Base-by-base conservation (phyloP, 2,888 invertebrate species). In the Spatulosminthurus flaviceps region DNA sequence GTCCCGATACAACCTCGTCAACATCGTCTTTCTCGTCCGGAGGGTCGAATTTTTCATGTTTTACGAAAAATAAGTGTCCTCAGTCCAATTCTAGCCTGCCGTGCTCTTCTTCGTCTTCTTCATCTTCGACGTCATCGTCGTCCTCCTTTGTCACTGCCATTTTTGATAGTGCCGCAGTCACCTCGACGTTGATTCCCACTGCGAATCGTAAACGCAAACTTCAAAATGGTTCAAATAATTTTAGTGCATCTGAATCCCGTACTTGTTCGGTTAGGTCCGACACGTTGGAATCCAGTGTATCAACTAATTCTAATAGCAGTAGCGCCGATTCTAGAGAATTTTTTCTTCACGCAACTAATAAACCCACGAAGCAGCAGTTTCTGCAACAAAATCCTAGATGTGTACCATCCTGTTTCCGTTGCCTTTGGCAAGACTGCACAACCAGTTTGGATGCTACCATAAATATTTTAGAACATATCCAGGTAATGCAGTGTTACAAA, bases 381-480 rank as follows among this genome's bases (percentile, higher is more conserved):
- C 51, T 51, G 51, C 9, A 51, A 51, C 51, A 51, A n/a, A 13
- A 1, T 51, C 5, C 51, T 1, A 51, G 19, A 11, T 51, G 51
- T 16, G 51, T 51, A 19, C n/a, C 51, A 2, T 51, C 51, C 1
- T 19, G 51, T 51, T 51, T 19, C 16, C 51, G 92, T 80, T 95
- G 95, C 87, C 90, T 92, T 84, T 95, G 95, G 95, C 92, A 92
- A 87, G 92, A 94, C 86, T 95, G 95, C 89, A 92, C 91, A 86
- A 91, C 90, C 86, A 92, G 92, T 87, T 93, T 94, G 86, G 94
- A 94, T 83, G 92, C 92, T 86, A 93, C 92, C 88, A 91, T 93
- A 78, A 93, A 93, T 87, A 91, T 95, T 84, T 90, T 95, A 86
- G 95, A 95, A 88, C 95, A 95, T 88, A 90, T 95, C 88, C 95